Evolutionary conservation across 2,113 vertebrate genomes (phyloP).

Genomic region (Indicator maculatus): DNA sequence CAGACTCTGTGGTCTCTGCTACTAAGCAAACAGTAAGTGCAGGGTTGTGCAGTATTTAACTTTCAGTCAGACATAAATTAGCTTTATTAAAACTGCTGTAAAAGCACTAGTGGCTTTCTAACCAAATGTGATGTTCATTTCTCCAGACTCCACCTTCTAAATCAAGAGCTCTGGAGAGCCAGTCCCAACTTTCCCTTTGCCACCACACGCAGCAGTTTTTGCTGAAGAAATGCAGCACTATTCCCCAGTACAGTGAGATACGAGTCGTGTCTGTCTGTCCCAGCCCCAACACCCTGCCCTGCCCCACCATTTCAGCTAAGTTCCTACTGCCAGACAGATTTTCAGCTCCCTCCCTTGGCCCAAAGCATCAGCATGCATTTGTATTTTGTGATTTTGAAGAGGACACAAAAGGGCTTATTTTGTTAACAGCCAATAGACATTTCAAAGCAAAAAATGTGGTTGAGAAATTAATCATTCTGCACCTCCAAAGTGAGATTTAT

Average conservation of each 20-base stretch:
- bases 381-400: slow-evolving; percentile 37
- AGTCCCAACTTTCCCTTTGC: neutral
- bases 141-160: neutral
- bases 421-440: slow-evolving; percentile 20
- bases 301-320: neutral
- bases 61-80: neutral
- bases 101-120: neutral
- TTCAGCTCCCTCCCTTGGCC: neutral
- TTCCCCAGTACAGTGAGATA: neutral
- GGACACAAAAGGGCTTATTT: slow-evolving; percentile 5
- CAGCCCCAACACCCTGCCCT: neutral
- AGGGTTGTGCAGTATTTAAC: neutral
- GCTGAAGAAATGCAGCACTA: neutral
- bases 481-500: slow-evolving; percentile 29
- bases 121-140: neutral
- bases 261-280: neutral
- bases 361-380: neutral
- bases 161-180: neutral
- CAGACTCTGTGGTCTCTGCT: neutral
- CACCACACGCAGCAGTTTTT: rapidly evolving
- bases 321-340: neutral
- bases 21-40: neutral
- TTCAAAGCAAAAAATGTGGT: slow-evolving; percentile 63
- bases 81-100: slow-evolving; percentile 8
- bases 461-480: slow-evolving; percentile 64